A percentile compares a stretch with the other conserved stretches of the same genome.
These are phyloP conservation scores for Grallaria varia DNA, from an alignment of 2,113 vertebrate genomes.

Conservation along the genomic window DNA sequence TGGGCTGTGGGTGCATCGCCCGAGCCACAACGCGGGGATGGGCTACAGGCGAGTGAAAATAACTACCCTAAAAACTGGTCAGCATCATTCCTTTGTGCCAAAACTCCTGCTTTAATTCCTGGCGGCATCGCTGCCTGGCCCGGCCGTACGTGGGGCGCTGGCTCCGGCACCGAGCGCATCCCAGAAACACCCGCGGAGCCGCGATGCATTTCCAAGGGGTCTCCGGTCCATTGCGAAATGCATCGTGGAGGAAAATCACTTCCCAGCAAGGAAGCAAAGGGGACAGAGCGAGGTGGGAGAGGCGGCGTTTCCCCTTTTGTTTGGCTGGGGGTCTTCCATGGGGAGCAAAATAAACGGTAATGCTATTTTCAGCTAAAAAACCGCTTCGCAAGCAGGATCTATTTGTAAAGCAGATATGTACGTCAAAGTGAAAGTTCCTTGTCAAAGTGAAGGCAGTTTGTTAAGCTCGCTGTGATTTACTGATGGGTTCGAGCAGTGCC, in stretches of 20 bases:
- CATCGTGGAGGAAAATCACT: background rate
- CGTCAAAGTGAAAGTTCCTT: background rate
- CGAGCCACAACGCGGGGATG: background rate
- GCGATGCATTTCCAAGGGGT: background rate
- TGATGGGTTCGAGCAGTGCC: background rate
- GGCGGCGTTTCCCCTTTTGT: background rate
- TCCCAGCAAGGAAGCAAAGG: background rate
- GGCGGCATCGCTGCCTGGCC: background rate
- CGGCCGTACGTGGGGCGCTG: rapidly evolving
- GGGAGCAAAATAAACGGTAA: background rate
- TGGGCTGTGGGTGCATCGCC: background rate
- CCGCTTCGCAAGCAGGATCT: background rate
- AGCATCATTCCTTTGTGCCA: background rate
- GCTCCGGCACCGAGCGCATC: rapidly evolving
- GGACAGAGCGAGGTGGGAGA: background rate
- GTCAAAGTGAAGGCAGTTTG: background rate
- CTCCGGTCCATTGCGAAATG: background rate
- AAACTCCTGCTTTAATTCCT: background rate
- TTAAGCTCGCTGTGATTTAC: background rate
- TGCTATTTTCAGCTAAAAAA: background rate
- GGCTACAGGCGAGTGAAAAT: background rate
- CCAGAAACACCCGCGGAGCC: background rate
- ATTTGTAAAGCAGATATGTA: background rate
- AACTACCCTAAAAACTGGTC: background rate
- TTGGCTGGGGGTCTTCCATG: background rate